These are phyloP conservation scores for Bombus balteatus DNA, from an alignment of 1,140 invertebrate species.

Conservation along the genomic window DNA sequence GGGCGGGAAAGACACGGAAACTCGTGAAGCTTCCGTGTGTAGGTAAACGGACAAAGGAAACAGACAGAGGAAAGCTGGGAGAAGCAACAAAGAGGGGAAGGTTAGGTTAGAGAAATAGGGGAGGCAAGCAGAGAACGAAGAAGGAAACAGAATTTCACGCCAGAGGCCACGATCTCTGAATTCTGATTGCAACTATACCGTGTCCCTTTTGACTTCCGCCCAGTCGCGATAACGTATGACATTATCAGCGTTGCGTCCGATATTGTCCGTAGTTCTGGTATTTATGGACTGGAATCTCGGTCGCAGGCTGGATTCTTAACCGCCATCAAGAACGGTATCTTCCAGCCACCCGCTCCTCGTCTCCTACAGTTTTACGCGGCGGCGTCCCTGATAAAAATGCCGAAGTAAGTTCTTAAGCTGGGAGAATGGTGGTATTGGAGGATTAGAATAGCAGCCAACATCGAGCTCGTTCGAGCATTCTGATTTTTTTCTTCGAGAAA, in stretches of 20 bases:
- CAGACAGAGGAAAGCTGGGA: background rate
- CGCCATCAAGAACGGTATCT: conserved; percentile 13
- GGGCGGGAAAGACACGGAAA: conserved; percentile 19
- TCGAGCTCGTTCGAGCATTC: background rate
- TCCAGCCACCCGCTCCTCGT: background rate
- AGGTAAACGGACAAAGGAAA: conserved; percentile 3
- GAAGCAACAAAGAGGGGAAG: background rate
- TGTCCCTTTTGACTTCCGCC: conserved; percentile 54
- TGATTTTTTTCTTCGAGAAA: background rate
- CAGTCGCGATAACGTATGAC: conserved; percentile 41
- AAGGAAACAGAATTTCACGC: conserved; percentile 29
- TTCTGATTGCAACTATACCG: conserved; percentile 56
- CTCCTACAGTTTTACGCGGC: background rate
- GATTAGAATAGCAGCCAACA: background rate
- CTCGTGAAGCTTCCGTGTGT: background rate
- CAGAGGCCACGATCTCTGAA: conserved; percentile 55
- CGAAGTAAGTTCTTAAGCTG: background rate
- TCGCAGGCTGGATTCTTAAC: conserved; percentile 6
- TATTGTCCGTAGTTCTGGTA: conserved; percentile 41
- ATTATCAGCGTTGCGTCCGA: conserved; percentile 33
- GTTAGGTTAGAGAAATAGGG: background rate
- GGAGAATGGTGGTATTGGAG: background rate
- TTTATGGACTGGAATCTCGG: conserved; percentile 31
- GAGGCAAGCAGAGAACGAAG: no score
- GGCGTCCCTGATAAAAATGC: conserved; percentile 20